Conservation (phyloP, 2,888 invertebrate genomes). For the Helobdella robusta region DNA sequence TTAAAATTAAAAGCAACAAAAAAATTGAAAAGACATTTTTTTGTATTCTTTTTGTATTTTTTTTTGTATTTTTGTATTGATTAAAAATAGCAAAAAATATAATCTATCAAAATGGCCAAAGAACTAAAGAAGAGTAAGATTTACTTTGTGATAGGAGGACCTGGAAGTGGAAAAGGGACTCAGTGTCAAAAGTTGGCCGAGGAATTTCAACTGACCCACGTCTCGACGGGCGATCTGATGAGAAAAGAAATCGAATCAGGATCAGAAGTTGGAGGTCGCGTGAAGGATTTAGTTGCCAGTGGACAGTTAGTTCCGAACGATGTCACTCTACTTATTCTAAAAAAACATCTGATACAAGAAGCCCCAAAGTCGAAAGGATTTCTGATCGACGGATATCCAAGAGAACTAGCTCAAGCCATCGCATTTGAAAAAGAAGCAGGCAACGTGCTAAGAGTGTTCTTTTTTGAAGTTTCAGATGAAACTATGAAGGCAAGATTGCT, state of each 20-base stretch:
- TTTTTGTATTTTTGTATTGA: too few species aligned
- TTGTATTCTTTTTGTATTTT: too few species aligned
- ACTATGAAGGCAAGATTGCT: slow-evolving; percentile 13
- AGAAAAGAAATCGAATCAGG: slow-evolving; percentile 15
- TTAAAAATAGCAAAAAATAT: neutral
- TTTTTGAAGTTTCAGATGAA: slow-evolving; percentile 9
- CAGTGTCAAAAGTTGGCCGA: neutral
- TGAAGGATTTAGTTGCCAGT: neutral
- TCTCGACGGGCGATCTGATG: slow-evolving; percentile 21
- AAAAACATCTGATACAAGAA: slow-evolving; percentile 15
- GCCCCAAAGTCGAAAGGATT: slow-evolving; percentile 6
- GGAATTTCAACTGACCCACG: slow-evolving; percentile 6
- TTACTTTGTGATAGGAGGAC: slow-evolving; percentile 20
- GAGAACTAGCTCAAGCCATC: slow-evolving; percentile 9
- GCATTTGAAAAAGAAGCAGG: slow-evolving; percentile 14
- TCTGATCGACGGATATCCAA: slow-evolving; percentile 21
- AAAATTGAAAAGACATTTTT: too few species aligned
- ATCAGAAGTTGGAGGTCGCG: neutral
- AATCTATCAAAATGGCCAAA: slow-evolving; percentile 6
- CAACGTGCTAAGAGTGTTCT: neutral
- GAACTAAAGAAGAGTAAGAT: slow-evolving; percentile 9
- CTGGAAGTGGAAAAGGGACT: slow-evolving; percentile 13
- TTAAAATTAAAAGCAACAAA: too few species aligned
- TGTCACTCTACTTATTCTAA: neutral
- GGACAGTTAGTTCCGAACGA: slow-evolving; percentile 10